A percentile compares a stretch with the other conserved stretches of the same genome.
Conservation (phyloP, 2,888 invertebrate genomes). For the Pammene fasciana region DNA sequence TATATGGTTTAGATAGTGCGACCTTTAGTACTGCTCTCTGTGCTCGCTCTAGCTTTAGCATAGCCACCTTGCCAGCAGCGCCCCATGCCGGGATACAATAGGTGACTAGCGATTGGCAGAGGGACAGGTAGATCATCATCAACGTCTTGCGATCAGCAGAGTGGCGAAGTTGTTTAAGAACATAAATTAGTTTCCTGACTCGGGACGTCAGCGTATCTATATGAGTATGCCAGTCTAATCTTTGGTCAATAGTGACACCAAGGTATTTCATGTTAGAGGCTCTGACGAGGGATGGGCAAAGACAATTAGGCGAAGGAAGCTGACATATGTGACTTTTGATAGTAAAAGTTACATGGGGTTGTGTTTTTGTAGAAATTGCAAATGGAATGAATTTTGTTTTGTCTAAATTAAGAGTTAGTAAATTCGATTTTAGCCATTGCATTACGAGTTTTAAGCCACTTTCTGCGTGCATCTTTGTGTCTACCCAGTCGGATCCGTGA, state of each 20-base stretch:
- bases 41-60: not conserved
- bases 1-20: not conserved
- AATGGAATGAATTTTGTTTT: not conserved
- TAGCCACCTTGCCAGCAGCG: not conserved
- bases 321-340: not conserved
- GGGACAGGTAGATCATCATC: not conserved
- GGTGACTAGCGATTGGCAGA: not conserved
- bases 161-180: slow-evolving; percentile 1
- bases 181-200: not conserved
- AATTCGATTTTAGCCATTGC: not conserved
- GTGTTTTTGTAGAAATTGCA: not conserved
- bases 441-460: not conserved
- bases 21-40: not conserved
- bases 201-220: not conserved
- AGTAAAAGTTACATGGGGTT: not conserved
- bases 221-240: not conserved
- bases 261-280: not conserved
- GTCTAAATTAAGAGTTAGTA: not conserved
- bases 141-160: not conserved
- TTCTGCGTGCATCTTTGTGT: not conserved
- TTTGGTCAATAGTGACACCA: not conserved
- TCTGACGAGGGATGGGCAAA: not conserved
- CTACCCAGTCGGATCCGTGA: not conserved
- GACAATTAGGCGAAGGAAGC: too few species aligned
- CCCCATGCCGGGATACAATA: not conserved